Percentiles rank a stretch among this genome's conserved stretches.
These are phyloP conservation scores for Bombus fervidus DNA, from an alignment of 1,140 invertebrate genomes.

Conservation along the genomic window DNA sequence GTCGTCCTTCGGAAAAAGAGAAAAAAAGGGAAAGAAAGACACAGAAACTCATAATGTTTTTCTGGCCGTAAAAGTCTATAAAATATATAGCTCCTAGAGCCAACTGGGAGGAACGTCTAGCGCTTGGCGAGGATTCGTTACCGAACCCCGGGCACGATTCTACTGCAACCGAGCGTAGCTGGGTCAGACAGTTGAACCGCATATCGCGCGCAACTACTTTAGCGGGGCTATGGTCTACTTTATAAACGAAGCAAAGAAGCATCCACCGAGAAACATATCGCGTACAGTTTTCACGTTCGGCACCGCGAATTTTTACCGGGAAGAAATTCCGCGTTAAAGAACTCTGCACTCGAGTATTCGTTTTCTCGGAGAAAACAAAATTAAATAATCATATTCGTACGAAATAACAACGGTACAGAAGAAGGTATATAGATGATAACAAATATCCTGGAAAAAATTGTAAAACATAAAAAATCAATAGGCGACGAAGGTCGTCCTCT, in stretches of 20 bases:
- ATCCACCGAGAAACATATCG: slow-evolving; percentile 24
- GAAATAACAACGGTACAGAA: neutral
- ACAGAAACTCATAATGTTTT: slow-evolving; percentile 3
- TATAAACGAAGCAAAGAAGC: slow-evolving; percentile 7
- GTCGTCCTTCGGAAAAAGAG: neutral
- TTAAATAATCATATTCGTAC: slow-evolving; percentile 3
- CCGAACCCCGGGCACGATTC: slow-evolving; percentile 60
- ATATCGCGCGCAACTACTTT: slow-evolving; percentile 60
- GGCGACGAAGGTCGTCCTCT: slow-evolving; percentile 1
- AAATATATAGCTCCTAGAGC: neutral
- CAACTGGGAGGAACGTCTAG: neutral
- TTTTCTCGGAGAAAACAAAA: neutral
- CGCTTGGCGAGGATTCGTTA: slow-evolving; percentile 40
- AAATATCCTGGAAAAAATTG: slow-evolving; percentile 1
- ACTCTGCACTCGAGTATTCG: neutral
- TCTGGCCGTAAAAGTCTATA: neutral
- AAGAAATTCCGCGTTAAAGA: neutral
- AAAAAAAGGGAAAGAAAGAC: neutral
- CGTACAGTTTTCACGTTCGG: slow-evolving; percentile 48
- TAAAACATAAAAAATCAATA: slow-evolving; percentile 21
- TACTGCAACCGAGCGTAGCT: slow-evolving; percentile 46
- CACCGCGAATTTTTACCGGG: slow-evolving; percentile 18
- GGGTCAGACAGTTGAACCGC: slow-evolving; percentile 51
- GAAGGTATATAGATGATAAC: neutral
- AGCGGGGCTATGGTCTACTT: neutral